Base-by-base conservation (phyloP, 2,888 invertebrate species). In the Pherbina coryleti region DNA sequence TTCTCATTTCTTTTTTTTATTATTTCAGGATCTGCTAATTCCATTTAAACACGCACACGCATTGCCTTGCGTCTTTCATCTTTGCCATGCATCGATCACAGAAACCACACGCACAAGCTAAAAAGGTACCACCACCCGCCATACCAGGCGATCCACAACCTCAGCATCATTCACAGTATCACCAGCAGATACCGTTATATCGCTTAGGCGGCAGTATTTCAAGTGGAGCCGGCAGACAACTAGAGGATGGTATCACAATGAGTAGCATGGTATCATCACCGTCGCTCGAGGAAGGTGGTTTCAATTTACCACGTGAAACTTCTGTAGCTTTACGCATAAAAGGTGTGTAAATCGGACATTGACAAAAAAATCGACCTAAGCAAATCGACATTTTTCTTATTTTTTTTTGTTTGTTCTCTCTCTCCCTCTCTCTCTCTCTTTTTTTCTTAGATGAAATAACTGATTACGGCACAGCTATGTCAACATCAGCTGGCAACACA, bases 101-200 rank as follows among this genome's bases (percentile, higher is more conserved):
- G 87, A 94, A 94, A 91, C 92, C 93, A 91, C 93, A 94, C 90
- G 93, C 95, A 89, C 96, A 96, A 91, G 95, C 95, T 87, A 97
- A 97, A 91, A 96, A 96, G 91, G 96, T 97, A 88, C 94, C 96
- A 84, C 97, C 97, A 85, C 96, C 96, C 64, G 95, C 96, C 75
- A 95, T 96, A 83, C 96, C 96, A 70, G 86, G 96, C 60, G 93
- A 96, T 79, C 95, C 95, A 90, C 81, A 82, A 75, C 82, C 84
- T 76, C 79, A 81, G 51, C 82, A 81, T 14, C 82, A 82, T 17
- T 83, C 81, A 8, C 82, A 83, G 79, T 83, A 80, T 79, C 83
- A 85, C 37, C 87, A 86, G 22, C 87, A 86, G 71, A 84, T 87
- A 82, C 87, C 87, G 78, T 80, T 87, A 49, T 87, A 87, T 76